phyloP scores from a whole-genome alignment of 1,140 invertebrate genomes.

The Pogonognathellus flavescens region DNA sequence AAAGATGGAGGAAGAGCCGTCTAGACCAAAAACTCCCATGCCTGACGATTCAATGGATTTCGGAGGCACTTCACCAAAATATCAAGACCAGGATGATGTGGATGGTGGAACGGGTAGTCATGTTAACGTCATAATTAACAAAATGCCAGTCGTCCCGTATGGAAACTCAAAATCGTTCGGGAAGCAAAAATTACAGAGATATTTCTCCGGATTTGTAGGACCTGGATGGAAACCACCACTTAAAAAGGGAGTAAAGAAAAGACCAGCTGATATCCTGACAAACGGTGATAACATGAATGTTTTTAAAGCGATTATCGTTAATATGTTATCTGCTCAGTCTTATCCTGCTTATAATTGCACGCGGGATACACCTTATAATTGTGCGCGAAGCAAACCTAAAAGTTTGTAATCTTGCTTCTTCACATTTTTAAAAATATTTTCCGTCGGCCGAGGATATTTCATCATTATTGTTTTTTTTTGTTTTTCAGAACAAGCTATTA shows the following conservation, averaged over 20 bases:
- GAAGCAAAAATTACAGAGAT: background rate
- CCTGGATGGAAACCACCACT: background rate
- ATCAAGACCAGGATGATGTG: background rate
- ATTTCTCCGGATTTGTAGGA: slow-evolving; percentile 23
- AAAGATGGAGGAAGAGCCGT: background rate
- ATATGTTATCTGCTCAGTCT: no score
- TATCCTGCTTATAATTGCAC: no score
- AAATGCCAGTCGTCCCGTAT: background rate
- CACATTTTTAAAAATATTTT: no score
- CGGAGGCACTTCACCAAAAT: background rate
- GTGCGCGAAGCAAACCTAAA: no score
- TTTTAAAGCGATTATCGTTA: no score
- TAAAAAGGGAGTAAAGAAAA: background rate
- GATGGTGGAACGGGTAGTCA: background rate
- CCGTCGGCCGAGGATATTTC: no score
- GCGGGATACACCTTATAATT: no score
- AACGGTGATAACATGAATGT: background rate
- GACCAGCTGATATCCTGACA: slow-evolving; percentile 24
- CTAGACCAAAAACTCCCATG: slow-evolving; percentile 13
- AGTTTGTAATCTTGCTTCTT: no score
- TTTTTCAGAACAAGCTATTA: slow-evolving; percentile 40
- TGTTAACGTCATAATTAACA: slow-evolving; percentile 13
- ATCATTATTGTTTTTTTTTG: background rate
- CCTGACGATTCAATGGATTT: background rate
- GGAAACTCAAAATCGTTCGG: background rate